Evolutionary conservation across 2,888 invertebrate genomes (phyloP).

Genomic region (Cecidostiba fungosa): DNA sequence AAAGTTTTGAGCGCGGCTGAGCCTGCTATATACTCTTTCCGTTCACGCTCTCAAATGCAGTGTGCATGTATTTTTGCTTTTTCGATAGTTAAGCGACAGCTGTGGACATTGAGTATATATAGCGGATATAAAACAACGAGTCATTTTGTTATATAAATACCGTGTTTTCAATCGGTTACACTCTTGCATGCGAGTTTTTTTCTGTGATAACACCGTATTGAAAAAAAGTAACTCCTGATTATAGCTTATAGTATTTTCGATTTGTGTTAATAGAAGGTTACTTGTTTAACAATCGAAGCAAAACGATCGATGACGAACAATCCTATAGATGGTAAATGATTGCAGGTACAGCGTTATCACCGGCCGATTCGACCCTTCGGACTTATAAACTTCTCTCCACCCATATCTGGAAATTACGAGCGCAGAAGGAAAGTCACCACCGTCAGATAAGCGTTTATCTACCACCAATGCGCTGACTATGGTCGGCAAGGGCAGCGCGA

Average conservation of each 20-base stretch:
- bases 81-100: conserved; percentile 26
- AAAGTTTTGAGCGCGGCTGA: conserved; percentile 30
- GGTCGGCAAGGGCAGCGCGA: conserved; percentile 43
- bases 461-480: neutral
- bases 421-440: neutral
- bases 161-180: neutral
- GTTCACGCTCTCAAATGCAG: conserved; percentile 31
- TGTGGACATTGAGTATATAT: neutral
- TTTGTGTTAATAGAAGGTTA: too few species aligned
- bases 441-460: conserved; percentile 25
- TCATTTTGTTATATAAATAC: neutral
- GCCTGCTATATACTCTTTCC: neutral
- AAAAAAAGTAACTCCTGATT: too few species aligned
- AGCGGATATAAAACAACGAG: neutral
- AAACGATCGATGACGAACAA: neutral
- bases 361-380: conserved; percentile 15
- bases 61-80: neutral
- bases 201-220: too few species aligned
- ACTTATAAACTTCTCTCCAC: neutral
- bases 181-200: neutral
- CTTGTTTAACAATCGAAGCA: neutral
- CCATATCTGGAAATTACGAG: neutral
- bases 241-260: neutral
- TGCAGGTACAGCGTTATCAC: conserved; percentile 36
- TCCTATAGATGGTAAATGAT: neutral